Conservation (phyloP, 2,888 invertebrate species). For the Craniophora ligustri region DNA sequence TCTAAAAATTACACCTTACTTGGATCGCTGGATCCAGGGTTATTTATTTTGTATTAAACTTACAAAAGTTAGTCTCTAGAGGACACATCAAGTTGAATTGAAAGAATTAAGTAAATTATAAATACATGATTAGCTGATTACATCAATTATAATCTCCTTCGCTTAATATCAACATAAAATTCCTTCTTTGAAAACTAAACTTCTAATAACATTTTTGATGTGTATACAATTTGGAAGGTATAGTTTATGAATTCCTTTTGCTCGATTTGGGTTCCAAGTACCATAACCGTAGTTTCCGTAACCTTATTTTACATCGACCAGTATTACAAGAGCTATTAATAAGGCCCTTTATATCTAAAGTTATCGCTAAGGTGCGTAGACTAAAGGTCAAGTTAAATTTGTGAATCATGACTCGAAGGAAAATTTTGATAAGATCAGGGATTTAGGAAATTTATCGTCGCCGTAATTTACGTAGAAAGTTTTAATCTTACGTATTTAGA, state of each 20-base stretch:
- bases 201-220: background rate
- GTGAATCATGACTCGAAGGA: constrained; percentile 45
- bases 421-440: constrained; percentile 63
- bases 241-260: constrained; percentile 26
- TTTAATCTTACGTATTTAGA: constrained; percentile 54
- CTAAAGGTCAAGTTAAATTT: constrained; percentile 35
- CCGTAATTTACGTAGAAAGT: constrained; percentile 58
- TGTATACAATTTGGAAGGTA: constrained; percentile 15
- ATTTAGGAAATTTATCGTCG: constrained; percentile 61
- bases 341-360: constrained; percentile 30
- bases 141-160: too few species aligned
- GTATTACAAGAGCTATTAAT: constrained; percentile 36
- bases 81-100: too few species aligned
- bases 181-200: background rate
- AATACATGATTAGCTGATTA: too few species aligned
- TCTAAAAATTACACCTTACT: too few species aligned
- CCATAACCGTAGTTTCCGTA: constrained; percentile 31
- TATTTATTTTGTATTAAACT: too few species aligned
- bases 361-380: constrained; percentile 29
- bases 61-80: too few species aligned
- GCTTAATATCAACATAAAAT: too few species aligned
- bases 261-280: constrained; percentile 19
- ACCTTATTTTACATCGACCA: constrained; percentile 39
- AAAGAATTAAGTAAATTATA: too few species aligned
- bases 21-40: too few species aligned